Evolutionary conservation across 35 echinoderm and acorn worm species (phyloP).

Genomic region (Hemicentrotus pulcherrimus): DNA sequence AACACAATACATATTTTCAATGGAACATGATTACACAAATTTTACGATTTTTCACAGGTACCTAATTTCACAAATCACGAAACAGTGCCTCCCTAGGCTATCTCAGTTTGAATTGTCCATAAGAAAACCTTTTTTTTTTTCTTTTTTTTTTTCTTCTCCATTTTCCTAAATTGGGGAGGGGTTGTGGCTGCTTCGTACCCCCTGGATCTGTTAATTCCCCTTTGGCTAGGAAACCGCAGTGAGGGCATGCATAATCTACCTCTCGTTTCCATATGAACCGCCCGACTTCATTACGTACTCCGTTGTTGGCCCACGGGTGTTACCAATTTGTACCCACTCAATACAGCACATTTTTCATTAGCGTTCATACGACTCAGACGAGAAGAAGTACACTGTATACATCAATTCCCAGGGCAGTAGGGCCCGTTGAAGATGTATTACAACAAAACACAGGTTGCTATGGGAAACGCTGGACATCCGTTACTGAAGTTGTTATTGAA

Average conservation of each 20-base stretch:
- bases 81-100: no score
- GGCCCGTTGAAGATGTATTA: neutral
- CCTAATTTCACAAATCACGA: no score
- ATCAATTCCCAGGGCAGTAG: neutral
- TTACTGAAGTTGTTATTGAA: neutral
- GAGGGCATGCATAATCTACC: neutral
- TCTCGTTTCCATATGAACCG: neutral
- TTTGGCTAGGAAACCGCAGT: no score
- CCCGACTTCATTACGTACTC: neutral
- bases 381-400: neutral
- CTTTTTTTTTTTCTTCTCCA: no score
- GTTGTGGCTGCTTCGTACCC: no score
- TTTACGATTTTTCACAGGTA: no score
- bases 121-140: no score
- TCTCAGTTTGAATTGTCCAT: no score
- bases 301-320: neutral
- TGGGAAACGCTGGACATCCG: neutral
- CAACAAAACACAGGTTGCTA: neutral
- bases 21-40: no score
- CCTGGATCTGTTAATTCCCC: no score
- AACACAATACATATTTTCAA: no score
- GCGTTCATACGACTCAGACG: neutral
- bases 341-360: neutral
- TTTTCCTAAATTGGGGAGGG: no score
- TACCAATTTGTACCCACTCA: neutral